Conservation (phyloP, 53 echinoderm and acorn worm species). For the Paracentrotus lividus region DNA sequence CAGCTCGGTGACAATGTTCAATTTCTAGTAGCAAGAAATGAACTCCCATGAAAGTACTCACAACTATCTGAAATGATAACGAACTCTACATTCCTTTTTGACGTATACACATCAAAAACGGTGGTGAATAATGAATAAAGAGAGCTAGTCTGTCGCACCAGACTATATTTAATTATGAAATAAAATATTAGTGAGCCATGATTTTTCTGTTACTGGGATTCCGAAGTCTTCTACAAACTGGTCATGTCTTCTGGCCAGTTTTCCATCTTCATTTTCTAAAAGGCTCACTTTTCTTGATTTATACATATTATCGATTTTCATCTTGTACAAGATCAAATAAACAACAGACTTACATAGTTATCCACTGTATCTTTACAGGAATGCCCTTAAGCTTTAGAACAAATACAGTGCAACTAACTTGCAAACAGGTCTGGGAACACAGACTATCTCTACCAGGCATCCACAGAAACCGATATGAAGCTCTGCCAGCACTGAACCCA, state of each 20-base stretch:
- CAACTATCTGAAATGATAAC: neutral
- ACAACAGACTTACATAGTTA: too few species aligned
- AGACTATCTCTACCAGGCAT: neutral
- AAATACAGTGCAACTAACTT: neutral
- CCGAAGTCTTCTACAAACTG: too few species aligned
- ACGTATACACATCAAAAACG: constrained; percentile 10
- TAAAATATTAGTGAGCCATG: too few species aligned
- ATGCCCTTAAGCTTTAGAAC: too few species aligned
- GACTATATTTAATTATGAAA: neutral
- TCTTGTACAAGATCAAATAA: too few species aligned
- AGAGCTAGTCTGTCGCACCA: neutral
- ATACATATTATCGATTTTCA: too few species aligned
- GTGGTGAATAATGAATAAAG: constrained; percentile 33
- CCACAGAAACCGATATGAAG: constrained; percentile 1
- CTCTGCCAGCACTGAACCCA: constrained; percentile 25
- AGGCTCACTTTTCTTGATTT: too few species aligned
- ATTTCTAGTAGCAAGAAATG: neutral
- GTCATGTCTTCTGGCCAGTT: too few species aligned
- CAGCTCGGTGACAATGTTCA: neutral
- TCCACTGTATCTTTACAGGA: too few species aligned
- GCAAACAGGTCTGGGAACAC: neutral
- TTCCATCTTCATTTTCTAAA: too few species aligned
- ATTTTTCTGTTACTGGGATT: too few species aligned
- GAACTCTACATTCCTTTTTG: neutral
- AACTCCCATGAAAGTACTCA: neutral